A percentile compares a stretch with the other conserved stretches of the same genome.
Conservation (phyloP, 2,888 invertebrate species). For the Pilophorus perplexus region DNA sequence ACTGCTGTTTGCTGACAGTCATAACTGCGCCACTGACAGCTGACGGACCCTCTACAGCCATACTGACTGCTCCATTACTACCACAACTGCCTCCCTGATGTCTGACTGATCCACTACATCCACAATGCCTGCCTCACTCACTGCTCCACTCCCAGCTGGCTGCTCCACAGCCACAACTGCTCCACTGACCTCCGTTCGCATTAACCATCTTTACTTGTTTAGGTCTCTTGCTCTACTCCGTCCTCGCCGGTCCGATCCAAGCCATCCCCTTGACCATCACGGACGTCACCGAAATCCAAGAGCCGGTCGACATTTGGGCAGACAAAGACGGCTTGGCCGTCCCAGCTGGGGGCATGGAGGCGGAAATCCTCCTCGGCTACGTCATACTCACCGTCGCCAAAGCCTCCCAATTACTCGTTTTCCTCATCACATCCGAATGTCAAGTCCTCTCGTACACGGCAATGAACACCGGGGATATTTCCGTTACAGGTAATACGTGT, state of each 20-base stretch:
- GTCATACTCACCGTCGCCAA: slow-evolving; percentile 40
- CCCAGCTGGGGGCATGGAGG: slow-evolving; percentile 35
- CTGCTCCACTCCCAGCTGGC: too few relatives aligned
- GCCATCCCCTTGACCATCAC: slow-evolving; percentile 22
- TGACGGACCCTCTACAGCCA: too few relatives aligned
- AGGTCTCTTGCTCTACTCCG: slow-evolving; percentile 24
- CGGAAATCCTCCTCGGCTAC: slow-evolving; percentile 18
- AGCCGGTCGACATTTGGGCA: slow-evolving; percentile 36
- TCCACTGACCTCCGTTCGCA: too few relatives aligned
- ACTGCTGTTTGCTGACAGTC: too few relatives aligned
- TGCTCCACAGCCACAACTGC: too few relatives aligned
- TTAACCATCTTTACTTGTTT: too few relatives aligned
- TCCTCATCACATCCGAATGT: slow-evolving; percentile 26
- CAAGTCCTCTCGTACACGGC: slow-evolving; percentile 13
- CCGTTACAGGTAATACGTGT: slow-evolving; percentile 37
- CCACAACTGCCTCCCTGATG: too few relatives aligned
- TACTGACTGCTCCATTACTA: too few relatives aligned
- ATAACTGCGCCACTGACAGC: too few relatives aligned
- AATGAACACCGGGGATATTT: slow-evolving; percentile 35
- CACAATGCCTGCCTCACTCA: too few relatives aligned
- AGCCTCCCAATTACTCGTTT: slow-evolving; percentile 41
- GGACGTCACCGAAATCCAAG: slow-evolving; percentile 10
- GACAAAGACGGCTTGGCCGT: slow-evolving; percentile 43
- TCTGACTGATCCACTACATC: too few relatives aligned
- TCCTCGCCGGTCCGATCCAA: slow-evolving; percentile 22